A percentile compares a stretch with the other conserved stretches of the same genome.
Conservation (phyloP, 2,113 vertebrate species). For the Periophthalmodon schlosseri region DNA sequence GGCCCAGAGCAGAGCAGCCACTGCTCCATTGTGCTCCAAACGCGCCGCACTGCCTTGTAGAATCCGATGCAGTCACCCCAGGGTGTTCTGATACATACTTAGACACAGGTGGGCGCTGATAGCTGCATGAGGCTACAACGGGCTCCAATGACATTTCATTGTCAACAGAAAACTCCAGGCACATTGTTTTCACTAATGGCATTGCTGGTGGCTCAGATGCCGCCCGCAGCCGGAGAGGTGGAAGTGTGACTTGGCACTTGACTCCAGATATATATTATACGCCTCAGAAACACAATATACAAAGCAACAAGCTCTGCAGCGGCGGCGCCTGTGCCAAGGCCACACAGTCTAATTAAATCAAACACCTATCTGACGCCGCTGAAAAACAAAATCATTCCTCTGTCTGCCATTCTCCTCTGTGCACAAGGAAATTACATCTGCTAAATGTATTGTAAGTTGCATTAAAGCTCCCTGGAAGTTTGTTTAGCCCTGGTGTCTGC, state of each 20-base stretch:
- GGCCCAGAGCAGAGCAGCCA: conserved; percentile 63
- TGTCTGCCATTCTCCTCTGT: conserved; percentile 5
- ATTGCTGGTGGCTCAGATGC: conserved; percentile 29
- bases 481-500: conserved; percentile 3
- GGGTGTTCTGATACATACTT: conserved; percentile 65
- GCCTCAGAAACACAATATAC: neutral
- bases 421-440: conserved; percentile 4
- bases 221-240: conserved; percentile 11
- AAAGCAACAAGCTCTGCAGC: conserved; percentile 1
- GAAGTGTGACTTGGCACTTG: neutral
- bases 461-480: conserved; percentile 7
- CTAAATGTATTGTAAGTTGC: conserved; percentile 12
- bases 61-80: conserved; percentile 55
- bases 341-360: conserved; percentile 14
- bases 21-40: conserved; percentile 61
- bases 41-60: conserved; percentile 49
- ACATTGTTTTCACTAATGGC: conserved; percentile 56
- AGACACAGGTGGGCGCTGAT: conserved; percentile 71
- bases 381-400: conserved; percentile 12
- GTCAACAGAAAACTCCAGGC: conserved; percentile 46
- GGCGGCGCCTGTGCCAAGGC: conserved; percentile 2
- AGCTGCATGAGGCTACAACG: conserved; percentile 50
- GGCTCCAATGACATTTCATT: conserved; percentile 60
- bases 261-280: conserved; percentile 6
- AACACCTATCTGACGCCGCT: conserved; percentile 5